phyloP scores from a whole-genome alignment of 92 coral and sea anemone species.

The Virgularia gustaviana region DNA sequence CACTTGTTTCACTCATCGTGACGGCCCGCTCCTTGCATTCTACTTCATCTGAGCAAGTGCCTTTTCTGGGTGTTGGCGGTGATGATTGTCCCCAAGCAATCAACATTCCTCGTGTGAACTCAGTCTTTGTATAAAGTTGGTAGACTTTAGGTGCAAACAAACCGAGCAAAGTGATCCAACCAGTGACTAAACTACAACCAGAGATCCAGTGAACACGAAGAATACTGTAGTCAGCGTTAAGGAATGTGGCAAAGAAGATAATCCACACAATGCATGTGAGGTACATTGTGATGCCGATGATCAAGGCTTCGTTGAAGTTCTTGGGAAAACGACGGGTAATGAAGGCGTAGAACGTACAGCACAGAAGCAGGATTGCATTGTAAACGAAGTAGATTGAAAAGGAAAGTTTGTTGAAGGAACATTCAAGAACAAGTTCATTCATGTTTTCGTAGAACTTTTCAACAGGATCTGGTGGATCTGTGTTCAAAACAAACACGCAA shows the following conservation, averaged over 20 bases:
- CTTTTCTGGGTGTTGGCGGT: too few relatives aligned
- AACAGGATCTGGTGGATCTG: slow-evolving; percentile 16
- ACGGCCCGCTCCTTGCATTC: too few relatives aligned
- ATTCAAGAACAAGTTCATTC: slow-evolving; percentile 46
- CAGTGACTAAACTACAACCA: slow-evolving; percentile 54
- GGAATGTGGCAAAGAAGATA: slow-evolving; percentile 67
- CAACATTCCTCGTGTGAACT: slow-evolving; percentile 36
- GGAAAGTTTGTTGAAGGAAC: slow-evolving; percentile 54
- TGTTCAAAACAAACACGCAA: slow-evolving; percentile 11
- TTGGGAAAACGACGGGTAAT: slow-evolving; percentile 74
- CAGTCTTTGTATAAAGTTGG: slow-evolving; percentile 30
- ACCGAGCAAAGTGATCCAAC: slow-evolving; percentile 68
- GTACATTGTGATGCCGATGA: slow-evolving; percentile 77
- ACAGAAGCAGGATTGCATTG: slow-evolving; percentile 59
- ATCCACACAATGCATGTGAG: slow-evolving; percentile 78
- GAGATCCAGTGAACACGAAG: slow-evolving; percentile 55
- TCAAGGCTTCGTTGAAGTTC: slow-evolving; percentile 89
- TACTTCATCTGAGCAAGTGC: too few relatives aligned
- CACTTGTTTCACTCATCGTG: too few relatives aligned
- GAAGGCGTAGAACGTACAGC: slow-evolving; percentile 70
- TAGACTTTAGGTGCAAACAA: slow-evolving; percentile 60
- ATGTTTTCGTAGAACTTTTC: slow-evolving; percentile 39
- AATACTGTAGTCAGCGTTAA: slow-evolving; percentile 60
- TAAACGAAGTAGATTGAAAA: slow-evolving; percentile 59
- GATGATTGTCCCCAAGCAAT: slow-evolving; percentile 11